Evolutionary conservation across 2,888 invertebrate genomes (phyloP).

Genomic region (Scaptomyza tumidula): DNA sequence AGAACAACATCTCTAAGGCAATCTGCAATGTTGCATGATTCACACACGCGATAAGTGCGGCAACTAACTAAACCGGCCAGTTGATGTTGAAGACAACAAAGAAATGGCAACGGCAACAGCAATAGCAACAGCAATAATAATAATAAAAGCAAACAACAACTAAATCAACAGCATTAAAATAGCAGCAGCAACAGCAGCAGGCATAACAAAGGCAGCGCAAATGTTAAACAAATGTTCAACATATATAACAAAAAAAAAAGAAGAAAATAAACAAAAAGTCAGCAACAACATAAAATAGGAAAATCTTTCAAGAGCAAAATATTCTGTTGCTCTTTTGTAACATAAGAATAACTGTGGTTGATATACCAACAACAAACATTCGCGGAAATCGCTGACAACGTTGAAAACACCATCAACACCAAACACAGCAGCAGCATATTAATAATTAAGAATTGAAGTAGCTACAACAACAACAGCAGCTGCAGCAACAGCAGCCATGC

Average conservation of each 20-base stretch:
- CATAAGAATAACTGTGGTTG: slow-evolving; percentile 43
- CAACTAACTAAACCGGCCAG: slow-evolving; percentile 18
- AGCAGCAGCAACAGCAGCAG: slow-evolving; percentile 6
- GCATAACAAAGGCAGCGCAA: slow-evolving; percentile 34
- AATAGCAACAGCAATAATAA: slow-evolving; percentile 21
- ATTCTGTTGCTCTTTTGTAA: slow-evolving; percentile 22
- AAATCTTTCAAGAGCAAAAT: slow-evolving; percentile 19
- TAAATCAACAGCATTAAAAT: slow-evolving; percentile 43
- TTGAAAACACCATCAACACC: slow-evolving; percentile 26
- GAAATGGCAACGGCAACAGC: slow-evolving; percentile 1
- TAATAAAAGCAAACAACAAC: slow-evolving; percentile 27
- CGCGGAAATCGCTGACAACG: slow-evolving; percentile 67
- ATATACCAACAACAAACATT: slow-evolving; percentile 35
- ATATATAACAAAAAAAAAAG: slow-evolving; percentile 56
- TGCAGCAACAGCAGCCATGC: neutral
- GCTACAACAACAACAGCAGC: slow-evolving; percentile 22
- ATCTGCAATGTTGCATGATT: slow-evolving; percentile 33
- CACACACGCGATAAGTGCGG: slow-evolving; percentile 21
- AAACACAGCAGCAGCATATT: slow-evolving; percentile 42
- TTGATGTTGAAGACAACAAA: slow-evolving; percentile 33
- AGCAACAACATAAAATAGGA: slow-evolving; percentile 18
- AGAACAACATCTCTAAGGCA: slow-evolving; percentile 19
- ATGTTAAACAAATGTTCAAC: slow-evolving; percentile 62
- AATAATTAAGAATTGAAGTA: slow-evolving; percentile 59
- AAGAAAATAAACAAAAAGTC: slow-evolving; percentile 50